These are phyloP conservation scores for Intellagama lesueurii DNA, from an alignment of 2,797 vertebrate species.

Conservation along the genomic window DNA sequence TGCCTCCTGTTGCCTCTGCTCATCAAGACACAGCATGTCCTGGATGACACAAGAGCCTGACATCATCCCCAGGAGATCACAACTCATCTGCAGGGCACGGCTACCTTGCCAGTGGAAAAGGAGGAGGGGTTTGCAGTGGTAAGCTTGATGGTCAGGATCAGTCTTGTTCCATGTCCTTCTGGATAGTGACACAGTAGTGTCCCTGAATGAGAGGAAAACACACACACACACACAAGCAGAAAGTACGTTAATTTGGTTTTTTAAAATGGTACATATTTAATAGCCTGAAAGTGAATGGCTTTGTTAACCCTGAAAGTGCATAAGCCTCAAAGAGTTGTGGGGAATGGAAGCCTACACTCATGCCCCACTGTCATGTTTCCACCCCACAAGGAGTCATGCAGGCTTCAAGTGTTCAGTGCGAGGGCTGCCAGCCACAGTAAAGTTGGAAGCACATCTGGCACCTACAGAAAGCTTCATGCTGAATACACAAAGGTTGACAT, in stretches of 20 bases:
- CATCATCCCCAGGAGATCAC: slow-evolving; percentile 13
- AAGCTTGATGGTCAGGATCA: slow-evolving; percentile 7
- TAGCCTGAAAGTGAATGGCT: too few species aligned
- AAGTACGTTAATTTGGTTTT: background rate
- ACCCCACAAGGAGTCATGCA: too few species aligned
- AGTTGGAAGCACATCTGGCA: too few species aligned
- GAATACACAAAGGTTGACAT: too few species aligned
- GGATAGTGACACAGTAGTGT: background rate
- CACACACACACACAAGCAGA: background rate
- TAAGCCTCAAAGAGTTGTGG: too few species aligned
- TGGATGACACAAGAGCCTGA: slow-evolving; percentile 9
- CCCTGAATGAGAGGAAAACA: slow-evolving; percentile 48
- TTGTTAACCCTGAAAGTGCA: too few species aligned
- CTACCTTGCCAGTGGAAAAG: slow-evolving; percentile 31
- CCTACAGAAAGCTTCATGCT: too few species aligned
- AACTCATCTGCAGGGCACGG: slow-evolving; percentile 14
- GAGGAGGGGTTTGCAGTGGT: background rate
- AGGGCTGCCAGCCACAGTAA: too few species aligned
- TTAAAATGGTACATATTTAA: too few species aligned
- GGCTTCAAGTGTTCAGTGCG: too few species aligned
- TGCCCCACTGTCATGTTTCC: too few species aligned
- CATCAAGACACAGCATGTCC: background rate
- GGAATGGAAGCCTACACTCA: too few species aligned
- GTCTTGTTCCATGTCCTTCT: slow-evolving; percentile 6
- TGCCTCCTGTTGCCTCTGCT: slow-evolving; percentile 17